These are phyloP conservation scores for Wasmannia auropunctata DNA, from an alignment of 1,140 invertebrate genomes.

Conservation along the genomic window DNA sequence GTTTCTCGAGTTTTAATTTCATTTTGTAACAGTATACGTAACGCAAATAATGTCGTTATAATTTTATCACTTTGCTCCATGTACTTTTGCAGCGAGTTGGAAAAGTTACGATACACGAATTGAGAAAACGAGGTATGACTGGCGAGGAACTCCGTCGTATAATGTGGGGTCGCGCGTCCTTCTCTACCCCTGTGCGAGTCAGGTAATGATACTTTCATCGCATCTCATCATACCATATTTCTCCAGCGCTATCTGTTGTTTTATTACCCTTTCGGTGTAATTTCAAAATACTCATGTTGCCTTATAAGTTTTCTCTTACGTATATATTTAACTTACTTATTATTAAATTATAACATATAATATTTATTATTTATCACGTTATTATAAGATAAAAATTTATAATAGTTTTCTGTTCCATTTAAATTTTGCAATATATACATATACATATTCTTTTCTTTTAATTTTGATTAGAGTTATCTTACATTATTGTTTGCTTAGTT, in stretches of 20 bases:
- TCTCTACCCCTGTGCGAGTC: slow-evolving; percentile 93
- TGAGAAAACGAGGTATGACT: slow-evolving; percentile 93
- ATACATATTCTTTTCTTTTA: not conserved
- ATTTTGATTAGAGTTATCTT: not conserved
- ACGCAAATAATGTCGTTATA: not conserved
- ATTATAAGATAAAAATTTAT: slow-evolving; percentile 1
- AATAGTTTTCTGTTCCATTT: not conserved
- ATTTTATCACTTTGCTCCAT: slow-evolving; percentile 9
- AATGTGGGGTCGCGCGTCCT: slow-evolving; percentile 95
- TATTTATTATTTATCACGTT: not conserved
- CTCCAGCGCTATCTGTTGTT: not conserved
- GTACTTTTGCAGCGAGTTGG: slow-evolving; percentile 90
- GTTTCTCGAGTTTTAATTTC: not conserved
- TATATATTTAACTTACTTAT: not conserved
- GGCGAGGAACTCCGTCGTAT: slow-evolving; percentile 93
- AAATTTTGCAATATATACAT: not conserved
- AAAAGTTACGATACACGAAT: slow-evolving; percentile 93
- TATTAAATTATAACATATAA: not conserved
- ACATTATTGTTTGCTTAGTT: not conserved
- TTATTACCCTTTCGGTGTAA: not conserved
- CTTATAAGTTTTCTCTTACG: not conserved
- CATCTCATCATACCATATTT: slow-evolving; percentile 46
- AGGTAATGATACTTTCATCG: slow-evolving; percentile 84
- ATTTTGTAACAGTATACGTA: not conserved
- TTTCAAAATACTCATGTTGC: slow-evolving; percentile 2